Evolutionary conservation across 2,113 vertebrate species (phyloP).

Genomic region (Stigmatopora argus): DNA sequence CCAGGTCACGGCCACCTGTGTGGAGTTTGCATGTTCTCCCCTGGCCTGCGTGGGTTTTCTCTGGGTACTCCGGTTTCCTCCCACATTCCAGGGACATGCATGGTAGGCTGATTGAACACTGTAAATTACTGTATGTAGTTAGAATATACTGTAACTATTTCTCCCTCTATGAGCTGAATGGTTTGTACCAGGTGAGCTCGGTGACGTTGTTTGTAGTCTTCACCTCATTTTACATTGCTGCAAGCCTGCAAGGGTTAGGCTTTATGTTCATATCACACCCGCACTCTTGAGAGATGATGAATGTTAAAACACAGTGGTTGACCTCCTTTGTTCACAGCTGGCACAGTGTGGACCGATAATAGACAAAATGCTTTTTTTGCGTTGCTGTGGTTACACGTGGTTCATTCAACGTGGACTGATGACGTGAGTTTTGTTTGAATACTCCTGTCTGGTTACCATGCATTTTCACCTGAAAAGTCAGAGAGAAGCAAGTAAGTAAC

Average conservation of each 20-base stretch:
- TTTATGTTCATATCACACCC: neutral
- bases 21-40: too few species aligned
- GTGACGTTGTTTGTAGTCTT: neutral
- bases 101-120: too few species aligned
- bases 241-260: neutral
- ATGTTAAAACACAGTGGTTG: neutral
- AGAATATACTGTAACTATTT: too few species aligned
- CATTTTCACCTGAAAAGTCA: neutral
- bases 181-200: neutral
- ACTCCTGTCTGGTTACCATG: neutral
- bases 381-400: conserved; percentile 12
- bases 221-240: neutral
- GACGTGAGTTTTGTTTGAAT: neutral
- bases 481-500: too few species aligned
- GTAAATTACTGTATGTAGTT: too few species aligned
- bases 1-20: too few species aligned
- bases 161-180: neutral
- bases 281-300: neutral
- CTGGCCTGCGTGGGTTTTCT: too few species aligned
- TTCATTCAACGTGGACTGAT: conserved; percentile 6
- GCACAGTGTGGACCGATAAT: neutral
- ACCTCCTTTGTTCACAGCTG: conserved; percentile 1
- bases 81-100: too few species aligned
- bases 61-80: too few species aligned
- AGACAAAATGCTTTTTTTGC: neutral